phyloP scores from a whole-genome alignment of 2,113 vertebrate genomes.

The Zonotrichia leucophrys region DNA sequence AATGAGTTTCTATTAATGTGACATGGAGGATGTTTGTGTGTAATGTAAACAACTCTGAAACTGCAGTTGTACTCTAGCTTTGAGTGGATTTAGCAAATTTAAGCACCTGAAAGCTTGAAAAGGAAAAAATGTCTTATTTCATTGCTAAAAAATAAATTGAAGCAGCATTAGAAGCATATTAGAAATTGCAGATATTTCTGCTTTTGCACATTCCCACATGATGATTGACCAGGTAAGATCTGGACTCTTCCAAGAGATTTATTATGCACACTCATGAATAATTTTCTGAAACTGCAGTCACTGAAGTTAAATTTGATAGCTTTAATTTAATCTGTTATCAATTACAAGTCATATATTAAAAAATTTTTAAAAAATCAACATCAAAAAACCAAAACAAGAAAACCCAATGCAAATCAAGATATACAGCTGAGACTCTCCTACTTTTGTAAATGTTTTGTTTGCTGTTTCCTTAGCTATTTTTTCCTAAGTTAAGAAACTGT shows the following conservation, averaged over 20 bases:
- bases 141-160: neutral
- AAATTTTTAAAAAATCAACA: neutral
- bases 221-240: neutral
- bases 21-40: constrained; percentile 16
- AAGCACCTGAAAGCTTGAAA: constrained; percentile 6
- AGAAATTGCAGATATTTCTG: neutral
- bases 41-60: constrained; percentile 12
- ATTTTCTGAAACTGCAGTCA: neutral
- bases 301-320: neutral
- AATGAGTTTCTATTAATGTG: constrained; percentile 56
- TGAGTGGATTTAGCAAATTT: neutral
- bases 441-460: neutral
- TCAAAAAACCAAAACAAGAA: neutral
- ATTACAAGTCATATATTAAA: neutral
- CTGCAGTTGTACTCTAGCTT: neutral
- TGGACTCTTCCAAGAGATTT: neutral
- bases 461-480: neutral
- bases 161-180: neutral
- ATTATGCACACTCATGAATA: neutral
- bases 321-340: constrained; percentile 43
- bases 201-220: neutral
- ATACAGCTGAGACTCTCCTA: neutral
- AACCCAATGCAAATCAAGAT: neutral
- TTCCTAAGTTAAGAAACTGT: neutral
- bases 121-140: neutral